phyloP scores from a whole-genome alignment of 2,888 invertebrate species.

The Gastracanthus pulcherrimus region DNA sequence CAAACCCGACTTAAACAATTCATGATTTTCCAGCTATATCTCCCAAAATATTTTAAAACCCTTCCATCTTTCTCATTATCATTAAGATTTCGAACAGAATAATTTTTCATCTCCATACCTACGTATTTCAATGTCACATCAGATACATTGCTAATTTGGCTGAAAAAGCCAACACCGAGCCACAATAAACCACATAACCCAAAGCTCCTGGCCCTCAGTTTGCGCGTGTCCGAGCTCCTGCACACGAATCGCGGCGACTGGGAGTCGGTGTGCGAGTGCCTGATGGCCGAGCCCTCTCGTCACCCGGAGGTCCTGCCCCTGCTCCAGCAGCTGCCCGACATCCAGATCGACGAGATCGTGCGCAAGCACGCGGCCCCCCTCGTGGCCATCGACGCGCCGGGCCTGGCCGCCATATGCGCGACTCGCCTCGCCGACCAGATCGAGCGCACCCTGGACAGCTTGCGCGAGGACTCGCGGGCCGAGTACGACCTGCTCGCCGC shows the following conservation, averaged over 20 bases:
- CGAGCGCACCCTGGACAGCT: slow-evolving; percentile 69
- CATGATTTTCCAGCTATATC: no score
- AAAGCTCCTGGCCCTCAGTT: no score
- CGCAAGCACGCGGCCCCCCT: slow-evolving; percentile 65
- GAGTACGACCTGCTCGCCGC: slow-evolving; percentile 70
- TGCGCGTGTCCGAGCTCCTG: slow-evolving; percentile 72
- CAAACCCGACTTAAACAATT: no score
- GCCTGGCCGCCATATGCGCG: slow-evolving; percentile 68
- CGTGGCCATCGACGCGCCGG: slow-evolving; percentile 67
- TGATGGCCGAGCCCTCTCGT: slow-evolving; percentile 69
- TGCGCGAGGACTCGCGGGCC: slow-evolving; percentile 68
- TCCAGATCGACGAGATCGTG: slow-evolving; percentile 67
- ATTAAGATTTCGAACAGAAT: no score
- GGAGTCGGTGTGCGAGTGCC: slow-evolving; percentile 73
- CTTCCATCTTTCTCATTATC: no score
- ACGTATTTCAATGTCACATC: no score
- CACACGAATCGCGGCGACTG: slow-evolving; percentile 74
- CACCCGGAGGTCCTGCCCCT: slow-evolving; percentile 72
- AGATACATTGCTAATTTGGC: no score
- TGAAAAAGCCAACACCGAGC: no score
- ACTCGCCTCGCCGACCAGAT: slow-evolving; percentile 72
- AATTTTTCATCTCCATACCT: no score
- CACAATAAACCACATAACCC: no score
- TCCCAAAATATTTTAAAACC: no score
- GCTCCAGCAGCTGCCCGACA: slow-evolving; percentile 69